Evolutionary conservation across 2,797 vertebrate species (phyloP).

Genomic region (Sebastiscus tertius): DNA sequence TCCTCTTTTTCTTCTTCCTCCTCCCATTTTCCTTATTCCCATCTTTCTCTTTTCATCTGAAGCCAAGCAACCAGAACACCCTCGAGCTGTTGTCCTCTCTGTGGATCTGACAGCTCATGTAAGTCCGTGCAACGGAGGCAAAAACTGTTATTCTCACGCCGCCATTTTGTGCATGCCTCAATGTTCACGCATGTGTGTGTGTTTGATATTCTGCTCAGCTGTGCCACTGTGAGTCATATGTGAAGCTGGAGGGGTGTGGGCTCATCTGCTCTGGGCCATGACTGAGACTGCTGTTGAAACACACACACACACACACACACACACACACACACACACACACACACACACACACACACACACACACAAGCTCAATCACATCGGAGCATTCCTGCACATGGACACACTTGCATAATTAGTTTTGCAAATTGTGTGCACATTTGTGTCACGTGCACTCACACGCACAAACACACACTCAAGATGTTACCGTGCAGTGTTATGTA

Average conservation of each 20-base stretch:
- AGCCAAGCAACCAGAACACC: background rate
- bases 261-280: constrained; percentile 55
- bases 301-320: background rate
- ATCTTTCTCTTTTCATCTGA: background rate
- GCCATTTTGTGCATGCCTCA: constrained; percentile 72
- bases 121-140: constrained; percentile 4
- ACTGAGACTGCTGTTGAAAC: constrained; percentile 21
- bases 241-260: constrained; percentile 61
- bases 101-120: background rate
- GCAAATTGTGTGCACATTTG: background rate
- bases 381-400: background rate
- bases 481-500: background rate
- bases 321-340: background rate
- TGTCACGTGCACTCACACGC: background rate
- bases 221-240: constrained; percentile 75
- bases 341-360: background rate
- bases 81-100: background rate
- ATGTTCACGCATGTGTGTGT: constrained; percentile 21
- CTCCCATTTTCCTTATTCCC: background rate
- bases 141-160: constrained; percentile 36
- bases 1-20: background rate
- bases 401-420: background rate
- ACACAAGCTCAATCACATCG: background rate
- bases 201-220: constrained; percentile 81
- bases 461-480: background rate